These are phyloP conservation scores for Mamestra configurata DNA, from an alignment of 1,140 invertebrate genomes.

Conservation along the genomic window DNA sequence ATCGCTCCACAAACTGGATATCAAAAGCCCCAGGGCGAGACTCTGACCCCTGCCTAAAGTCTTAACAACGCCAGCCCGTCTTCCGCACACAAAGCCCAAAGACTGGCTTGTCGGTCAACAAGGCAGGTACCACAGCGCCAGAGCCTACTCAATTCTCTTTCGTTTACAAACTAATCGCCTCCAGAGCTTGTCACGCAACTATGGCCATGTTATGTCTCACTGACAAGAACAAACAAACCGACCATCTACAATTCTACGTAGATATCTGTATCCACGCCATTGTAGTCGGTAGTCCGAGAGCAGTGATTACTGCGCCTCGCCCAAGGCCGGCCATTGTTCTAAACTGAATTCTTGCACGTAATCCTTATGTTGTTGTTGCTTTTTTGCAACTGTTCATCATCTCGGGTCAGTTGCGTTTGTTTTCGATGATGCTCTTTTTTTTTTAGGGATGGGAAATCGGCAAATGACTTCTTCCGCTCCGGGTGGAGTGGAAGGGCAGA, in stretches of 20 bases:
- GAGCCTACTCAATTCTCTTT: constrained; percentile 42
- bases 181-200: constrained; percentile 21
- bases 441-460: no score
- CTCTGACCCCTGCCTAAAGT: background rate
- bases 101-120: constrained; percentile 6
- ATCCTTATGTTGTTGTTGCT: constrained; percentile 69
- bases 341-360: constrained; percentile 80
- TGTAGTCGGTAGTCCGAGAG: constrained; percentile 66
- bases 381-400: constrained; percentile 76
- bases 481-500: no score
- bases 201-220: constrained; percentile 52
- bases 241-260: constrained; percentile 48
- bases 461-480: no score
- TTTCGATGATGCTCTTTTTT: constrained; percentile 52
- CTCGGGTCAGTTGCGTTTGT: constrained; percentile 66
- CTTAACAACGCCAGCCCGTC: background rate
- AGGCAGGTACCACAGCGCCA: background rate
- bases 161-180: constrained; percentile 39
- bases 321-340: constrained; percentile 84
- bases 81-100: constrained; percentile 29
- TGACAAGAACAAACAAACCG: constrained; percentile 61
- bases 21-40: constrained; percentile 27
- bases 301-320: constrained; percentile 79
- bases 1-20: background rate
- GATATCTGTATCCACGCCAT: constrained; percentile 57